Evolutionary conservation across 2,888 invertebrate genomes (phyloP).

Genomic region (Platynereis dumerilii): DNA sequence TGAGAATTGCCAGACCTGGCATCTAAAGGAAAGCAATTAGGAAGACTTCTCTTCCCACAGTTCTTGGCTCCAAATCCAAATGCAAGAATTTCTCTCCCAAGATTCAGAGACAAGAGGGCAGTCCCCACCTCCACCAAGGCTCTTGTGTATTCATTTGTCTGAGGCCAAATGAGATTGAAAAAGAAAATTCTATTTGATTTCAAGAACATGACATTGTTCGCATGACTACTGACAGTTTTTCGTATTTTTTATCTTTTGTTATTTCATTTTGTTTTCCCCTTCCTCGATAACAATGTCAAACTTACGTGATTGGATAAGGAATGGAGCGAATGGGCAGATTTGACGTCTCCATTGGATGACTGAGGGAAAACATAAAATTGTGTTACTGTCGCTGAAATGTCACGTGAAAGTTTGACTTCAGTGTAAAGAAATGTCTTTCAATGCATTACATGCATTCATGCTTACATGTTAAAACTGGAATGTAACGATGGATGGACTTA

Average conservation of each 20-base stretch:
- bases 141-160: constrained; percentile 25
- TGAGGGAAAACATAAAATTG: background rate
- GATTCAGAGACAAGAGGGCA: constrained; percentile 15
- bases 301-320: background rate
- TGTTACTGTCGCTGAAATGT: background rate
- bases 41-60: constrained; percentile 1
- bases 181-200: too few species aligned
- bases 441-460: too few species aligned
- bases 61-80: constrained; percentile 30
- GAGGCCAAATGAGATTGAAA: background rate
- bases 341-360: background rate
- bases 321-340: constrained; percentile 2
- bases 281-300: too few species aligned
- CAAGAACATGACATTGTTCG: too few species aligned
- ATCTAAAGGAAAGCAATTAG: constrained; percentile 24
- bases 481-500: too few species aligned
- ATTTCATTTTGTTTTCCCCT: too few species aligned
- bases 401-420: background rate
- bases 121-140: constrained; percentile 19
- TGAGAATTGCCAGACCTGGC: background rate
- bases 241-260: too few species aligned
- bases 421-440: too few species aligned
- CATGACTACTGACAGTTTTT: too few species aligned
- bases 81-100: constrained; percentile 13
- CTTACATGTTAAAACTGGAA: too few species aligned